Conservation (phyloP, 1,140 invertebrate species). For the Drosophila mayri region DNA sequence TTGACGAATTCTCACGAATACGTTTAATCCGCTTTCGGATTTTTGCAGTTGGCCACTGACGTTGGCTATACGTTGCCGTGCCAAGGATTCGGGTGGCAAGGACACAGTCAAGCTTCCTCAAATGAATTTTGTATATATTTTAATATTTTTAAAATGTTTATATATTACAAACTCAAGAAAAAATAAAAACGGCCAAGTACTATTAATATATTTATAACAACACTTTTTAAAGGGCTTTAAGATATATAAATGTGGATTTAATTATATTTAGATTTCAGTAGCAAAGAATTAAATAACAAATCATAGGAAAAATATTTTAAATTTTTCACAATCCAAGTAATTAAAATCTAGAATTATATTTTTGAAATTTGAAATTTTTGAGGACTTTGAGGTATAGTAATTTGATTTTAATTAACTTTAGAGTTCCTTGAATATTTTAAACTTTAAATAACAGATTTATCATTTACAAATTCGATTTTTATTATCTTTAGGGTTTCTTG, state of each 20-base stretch:
- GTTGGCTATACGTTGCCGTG: conserved; percentile 22
- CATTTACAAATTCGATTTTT: too few species aligned
- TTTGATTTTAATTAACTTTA: background rate
- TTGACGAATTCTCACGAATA: conserved; percentile 82
- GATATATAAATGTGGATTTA: too few species aligned
- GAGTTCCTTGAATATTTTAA: background rate
- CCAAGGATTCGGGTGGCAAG: conserved; percentile 16
- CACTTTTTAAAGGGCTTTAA: too few species aligned
- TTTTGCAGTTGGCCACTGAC: conserved; percentile 60
- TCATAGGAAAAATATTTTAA: background rate
- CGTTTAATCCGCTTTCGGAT: conserved; percentile 82
- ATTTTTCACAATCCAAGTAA: background rate
- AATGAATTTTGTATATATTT: background rate
- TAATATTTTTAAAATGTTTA: background rate
- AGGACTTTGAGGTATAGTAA: background rate
- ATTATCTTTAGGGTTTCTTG: too few species aligned
- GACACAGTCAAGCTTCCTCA: conserved; percentile 1
- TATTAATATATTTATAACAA: too few species aligned
- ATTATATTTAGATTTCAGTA: too few species aligned
- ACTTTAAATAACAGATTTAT: background rate
- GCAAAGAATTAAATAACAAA: background rate
- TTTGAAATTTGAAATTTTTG: too few species aligned
- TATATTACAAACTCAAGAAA: background rate
- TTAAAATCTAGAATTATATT: too few species aligned
- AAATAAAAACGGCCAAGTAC: too few species aligned